Base-by-base conservation (phyloP, 1,140 invertebrate genomes). In the Psix sp. region DNA sequence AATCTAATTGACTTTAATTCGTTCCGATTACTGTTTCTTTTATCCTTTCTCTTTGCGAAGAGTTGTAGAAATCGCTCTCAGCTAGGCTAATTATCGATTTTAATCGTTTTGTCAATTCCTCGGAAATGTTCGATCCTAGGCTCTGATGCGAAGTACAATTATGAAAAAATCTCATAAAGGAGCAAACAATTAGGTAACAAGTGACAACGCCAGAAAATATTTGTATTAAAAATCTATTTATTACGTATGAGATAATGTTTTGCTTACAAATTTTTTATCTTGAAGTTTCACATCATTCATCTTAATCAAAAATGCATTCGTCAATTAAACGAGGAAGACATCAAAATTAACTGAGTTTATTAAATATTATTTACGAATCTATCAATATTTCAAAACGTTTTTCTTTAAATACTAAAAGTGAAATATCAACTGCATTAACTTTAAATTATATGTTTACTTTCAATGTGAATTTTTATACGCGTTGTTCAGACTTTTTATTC, bases 1-100 rank as follows among this genome's bases (percentile, higher is more conserved):
- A 62, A 63, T 63, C 49, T 71, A 71, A 71, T 71, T 71, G 49
- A 63, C 57, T 71, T 71, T 62, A 71, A 71, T 71, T 63, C 51
- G 35, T 20, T 56, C 31, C 21, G 48, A 54, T 65, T 65, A 46
- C 31, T 46, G 21, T 65, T 49, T 48, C 15, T 45, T 45, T 31
- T 39, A 11, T 39, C n/a, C n/a, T 24, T 26, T 35, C 17, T 13
- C n/a, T 24, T 42, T 21, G 2, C 33, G 24, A 42, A 33, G 9
- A 51, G 18, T 14, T 60, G 17, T 33, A 62, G 36, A 33, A 51
- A 49, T 43, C 35, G 17, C 40, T 60, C 17, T 42, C 45, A 13
- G 17, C 36, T 62, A 51, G 17, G 13, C 20, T 62, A 49, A 62
- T 62, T 62, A 62, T 62, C 42, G 42, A 46, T 59, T 59, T 45